Evolutionary conservation across 1,140 invertebrate genomes (phyloP).

Genomic region (Drosophila lacteicornis): DNA sequence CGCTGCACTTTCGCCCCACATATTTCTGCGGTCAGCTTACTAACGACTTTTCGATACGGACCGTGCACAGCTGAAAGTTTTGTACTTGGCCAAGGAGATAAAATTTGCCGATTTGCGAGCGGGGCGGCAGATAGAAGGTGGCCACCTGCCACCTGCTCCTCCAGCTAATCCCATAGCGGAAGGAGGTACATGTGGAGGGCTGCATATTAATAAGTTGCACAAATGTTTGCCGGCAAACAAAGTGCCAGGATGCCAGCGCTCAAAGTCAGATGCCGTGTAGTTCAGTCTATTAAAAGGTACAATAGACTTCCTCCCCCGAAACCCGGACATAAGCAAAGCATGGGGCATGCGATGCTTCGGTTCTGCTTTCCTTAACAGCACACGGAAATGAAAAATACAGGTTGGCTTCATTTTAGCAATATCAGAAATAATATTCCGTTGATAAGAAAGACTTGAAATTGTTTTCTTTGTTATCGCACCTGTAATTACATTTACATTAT

Average conservation of each 20-base stretch:
- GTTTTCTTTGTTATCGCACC: no score
- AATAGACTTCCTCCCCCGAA: conserved; percentile 50
- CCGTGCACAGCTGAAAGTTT: conserved; percentile 58
- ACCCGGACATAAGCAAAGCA: neutral
- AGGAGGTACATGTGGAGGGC: conserved; percentile 22
- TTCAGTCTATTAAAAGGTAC: conserved; percentile 75
- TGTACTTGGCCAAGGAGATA: conserved; percentile 67
- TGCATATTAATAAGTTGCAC: conserved; percentile 79
- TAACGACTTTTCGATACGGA: conserved; percentile 78
- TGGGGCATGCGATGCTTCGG: conserved; percentile 50
- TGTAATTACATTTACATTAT: no score
- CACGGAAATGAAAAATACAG: neutral
- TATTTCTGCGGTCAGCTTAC: conserved; percentile 76
- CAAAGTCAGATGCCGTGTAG: conserved; percentile 41
- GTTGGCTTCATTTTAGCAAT: no score
- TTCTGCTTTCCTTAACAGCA: conserved; percentile 28
- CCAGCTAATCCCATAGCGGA: conserved; percentile 40
- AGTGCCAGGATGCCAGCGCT: conserved; percentile 47
- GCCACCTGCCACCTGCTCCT: conserved; percentile 41
- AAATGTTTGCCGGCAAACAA: conserved; percentile 72
- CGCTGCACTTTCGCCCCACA: conserved; percentile 43
- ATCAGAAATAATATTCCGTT: neutral
- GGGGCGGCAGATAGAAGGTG: neutral
- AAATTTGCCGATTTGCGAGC: conserved; percentile 65
- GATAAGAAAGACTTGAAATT: neutral